phyloP scores from a whole-genome alignment of 2,113 vertebrate species.

The Stomatorhinus ivindoensis region DNA sequence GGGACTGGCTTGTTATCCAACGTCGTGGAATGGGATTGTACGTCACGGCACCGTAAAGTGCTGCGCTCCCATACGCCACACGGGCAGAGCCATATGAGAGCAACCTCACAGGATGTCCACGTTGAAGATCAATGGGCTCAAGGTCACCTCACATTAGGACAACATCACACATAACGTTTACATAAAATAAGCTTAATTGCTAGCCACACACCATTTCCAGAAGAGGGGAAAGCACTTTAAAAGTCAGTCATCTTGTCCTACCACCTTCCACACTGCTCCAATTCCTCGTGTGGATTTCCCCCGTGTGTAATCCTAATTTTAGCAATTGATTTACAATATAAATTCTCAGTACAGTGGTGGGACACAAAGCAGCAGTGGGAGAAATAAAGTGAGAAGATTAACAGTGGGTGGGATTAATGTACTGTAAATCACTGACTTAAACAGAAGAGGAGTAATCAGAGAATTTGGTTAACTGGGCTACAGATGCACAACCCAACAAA shows the following conservation, averaged over 20 bases:
- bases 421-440: background rate
- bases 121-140: conserved; percentile 19
- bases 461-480: background rate
- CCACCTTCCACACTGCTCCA: background rate
- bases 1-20: conserved; percentile 53
- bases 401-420: background rate
- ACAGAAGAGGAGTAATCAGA: background rate
- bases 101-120: conserved; percentile 49
- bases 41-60: conserved; percentile 43
- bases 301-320: background rate
- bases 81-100: conserved; percentile 61
- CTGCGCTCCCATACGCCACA: conserved; percentile 61
- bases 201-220: background rate
- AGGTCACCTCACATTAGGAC: background rate
- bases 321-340: background rate
- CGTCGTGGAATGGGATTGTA: conserved; percentile 54
- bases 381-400: background rate
- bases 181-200: background rate
- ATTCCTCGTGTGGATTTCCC: background rate
- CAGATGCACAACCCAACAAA: background rate
- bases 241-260: background rate
- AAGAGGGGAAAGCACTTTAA: background rate
- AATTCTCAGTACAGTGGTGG: background rate
- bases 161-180: background rate
- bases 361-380: background rate